Evolutionary conservation across 2,113 vertebrate species (phyloP), one percentile per base, ranked within the genome.

Genomic region (Charadrius vociferus): DNA sequence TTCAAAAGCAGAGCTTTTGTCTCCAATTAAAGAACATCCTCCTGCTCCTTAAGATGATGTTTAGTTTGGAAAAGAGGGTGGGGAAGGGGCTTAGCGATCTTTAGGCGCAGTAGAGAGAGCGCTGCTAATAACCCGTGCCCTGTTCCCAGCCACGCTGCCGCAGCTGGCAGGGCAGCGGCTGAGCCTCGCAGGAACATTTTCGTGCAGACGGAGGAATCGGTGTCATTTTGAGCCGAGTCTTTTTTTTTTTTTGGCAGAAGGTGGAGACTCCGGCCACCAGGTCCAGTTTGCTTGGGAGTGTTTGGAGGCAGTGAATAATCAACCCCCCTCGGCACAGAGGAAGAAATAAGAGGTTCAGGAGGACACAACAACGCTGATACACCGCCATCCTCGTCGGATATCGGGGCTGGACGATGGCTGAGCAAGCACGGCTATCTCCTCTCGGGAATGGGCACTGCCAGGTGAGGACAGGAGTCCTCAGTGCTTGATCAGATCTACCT

Each of bases 181-280:
- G 18, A 56, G 83, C 39, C 84, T 80, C 13, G 0, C 55, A 61
- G 74, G 70, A 67, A n/a, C 7, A 14, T 45, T 62, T 12, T 52
- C 1, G 0, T 11, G 49, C 83, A 10, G 49, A 22, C 0, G 3
- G 4, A 53, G 73, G 34, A 78, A 68, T n/a, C 2, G 0, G 36
- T 8, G 65, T 41, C 1, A 0, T 19, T n/a, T 55, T 5, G 20
- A 86, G 83, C 85, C 0, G 15, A 49, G 45, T 2, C 77, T 47
- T 39, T 41, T 27, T 45, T 47, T 39, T 41, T 27, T 45, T 50
- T 45, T 75, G 94, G 82, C 86, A 95, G 56, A 61, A 94, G 72
- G 56, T 29, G 55, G 84, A 92, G 81, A 63, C 50, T 73, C 0
- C 0, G 88, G 27, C 41, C 61, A 90, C 45, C 63, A 61, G 73